Evolutionary conservation across 2,113 vertebrate species (phyloP), one percentile per base, ranked within the genome.

Genomic region (Stigmatopora argus): DNA sequence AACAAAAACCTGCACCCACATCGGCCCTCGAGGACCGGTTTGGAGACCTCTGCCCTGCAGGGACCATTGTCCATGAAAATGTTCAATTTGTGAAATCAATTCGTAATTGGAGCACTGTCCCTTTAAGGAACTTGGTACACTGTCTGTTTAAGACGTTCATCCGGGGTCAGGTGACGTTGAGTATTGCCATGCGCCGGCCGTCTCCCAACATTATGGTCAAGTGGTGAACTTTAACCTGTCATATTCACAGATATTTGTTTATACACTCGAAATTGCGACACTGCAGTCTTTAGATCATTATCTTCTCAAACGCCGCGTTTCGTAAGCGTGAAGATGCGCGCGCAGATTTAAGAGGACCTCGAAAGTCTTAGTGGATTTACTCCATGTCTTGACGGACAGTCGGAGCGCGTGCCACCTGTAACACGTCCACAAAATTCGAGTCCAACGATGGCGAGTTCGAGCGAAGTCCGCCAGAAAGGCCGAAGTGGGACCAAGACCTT

Each of bases 401-500:
- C 8, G 2, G 1, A 14, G 19, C 2, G 64, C 60, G 45, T 66
- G 56, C 47, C 23, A n/a, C 34, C 38, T 46, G 13, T 45, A 19
- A 64, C 6, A 44, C 51, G 3, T 21, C 0, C 44, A 57, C 41
- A 13, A 10, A 31, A 18, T 41, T 8, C 38, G 0, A 0, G 73
- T 78, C 69, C 67, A 89, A 78, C 69, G 65, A 89, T 88, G 87
- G 79, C 85, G 4, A 66, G 71, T 45, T 72, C 67, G 17, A 71
- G 2, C 64, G n/a, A 57, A 14, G 47, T 58, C 19, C 6, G 21
- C 51, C 21, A 41, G 3, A 65, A 0, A 53, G 62, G 4, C 70
- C 71, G n/a, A 58, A 12, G 61, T 0, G 83, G 71, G 19, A 65
- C 81, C 1, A 91, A 87, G 68, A 88, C 90, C 38, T 97, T 98